phyloP scores from a whole-genome alignment of 2,888 invertebrate species.

The Diplazon laetatorius region DNA sequence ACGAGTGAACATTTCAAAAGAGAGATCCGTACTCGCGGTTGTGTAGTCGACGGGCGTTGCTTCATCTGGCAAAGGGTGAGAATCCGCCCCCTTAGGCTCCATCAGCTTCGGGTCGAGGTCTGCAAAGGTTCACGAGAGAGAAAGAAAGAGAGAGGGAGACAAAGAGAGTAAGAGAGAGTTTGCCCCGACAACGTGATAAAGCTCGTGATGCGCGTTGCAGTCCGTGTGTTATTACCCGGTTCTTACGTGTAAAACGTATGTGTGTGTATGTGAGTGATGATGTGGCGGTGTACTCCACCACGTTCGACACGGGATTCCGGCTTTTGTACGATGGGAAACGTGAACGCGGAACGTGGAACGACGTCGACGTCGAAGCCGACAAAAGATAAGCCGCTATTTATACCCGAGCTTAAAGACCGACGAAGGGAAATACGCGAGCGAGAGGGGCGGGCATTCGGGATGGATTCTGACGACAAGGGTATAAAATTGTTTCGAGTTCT shows the following conservation, averaged over 20 bases:
- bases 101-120: slow-evolving; percentile 51
- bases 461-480: slow-evolving; percentile 47
- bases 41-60: slow-evolving; percentile 1
- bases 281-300: no score
- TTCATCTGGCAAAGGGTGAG: slow-evolving; percentile 18
- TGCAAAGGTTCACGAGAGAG: slow-evolving; percentile 53
- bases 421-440: slow-evolving; percentile 61
- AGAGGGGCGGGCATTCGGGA: slow-evolving; percentile 9
- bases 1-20: slow-evolving; percentile 78
- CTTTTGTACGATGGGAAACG: slow-evolving; percentile 56
- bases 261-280: neutral
- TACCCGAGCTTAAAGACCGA: slow-evolving; percentile 77
- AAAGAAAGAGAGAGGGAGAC: no score
- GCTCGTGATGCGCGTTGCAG: slow-evolving; percentile 51
- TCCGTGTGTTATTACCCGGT: slow-evolving; percentile 40
- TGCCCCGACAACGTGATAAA: slow-evolving; percentile 36
- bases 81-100: slow-evolving; percentile 59
- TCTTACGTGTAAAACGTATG: no score
- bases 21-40: slow-evolving; percentile 63
- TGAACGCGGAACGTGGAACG: no score
- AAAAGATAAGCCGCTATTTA: slow-evolving; percentile 81
- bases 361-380: slow-evolving; percentile 76
- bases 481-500: slow-evolving; percentile 60
- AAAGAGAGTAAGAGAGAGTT: no score
- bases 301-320: slow-evolving; percentile 52